Evolutionary conservation across 2,797 vertebrate species (phyloP).

Genomic region (Caiman crocodilus): DNA sequence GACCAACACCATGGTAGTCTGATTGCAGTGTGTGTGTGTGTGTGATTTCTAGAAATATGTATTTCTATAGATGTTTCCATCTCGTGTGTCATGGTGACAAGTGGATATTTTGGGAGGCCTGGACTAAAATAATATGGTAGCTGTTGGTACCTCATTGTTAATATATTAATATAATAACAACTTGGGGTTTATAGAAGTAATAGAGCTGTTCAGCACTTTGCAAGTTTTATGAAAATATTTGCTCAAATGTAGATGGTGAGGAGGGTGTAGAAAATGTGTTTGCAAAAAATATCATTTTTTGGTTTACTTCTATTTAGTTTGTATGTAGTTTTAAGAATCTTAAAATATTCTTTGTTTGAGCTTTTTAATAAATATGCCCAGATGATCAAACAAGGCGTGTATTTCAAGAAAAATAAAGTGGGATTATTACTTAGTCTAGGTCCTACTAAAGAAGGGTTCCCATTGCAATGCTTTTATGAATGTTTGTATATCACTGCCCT

Average conservation of each 20-base stretch:
- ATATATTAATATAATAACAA: background rate
- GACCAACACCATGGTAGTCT: background rate
- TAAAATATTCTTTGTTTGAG: background rate
- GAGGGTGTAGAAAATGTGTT: background rate
- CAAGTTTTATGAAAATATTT: background rate
- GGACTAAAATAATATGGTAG: too few species aligned
- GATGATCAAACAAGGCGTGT: background rate
- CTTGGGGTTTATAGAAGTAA: conserved; percentile 5
- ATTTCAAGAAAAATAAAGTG: background rate
- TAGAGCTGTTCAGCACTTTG: background rate
- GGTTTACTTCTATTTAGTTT: too few species aligned
- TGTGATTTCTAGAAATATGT: background rate
- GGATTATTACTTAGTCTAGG: background rate
- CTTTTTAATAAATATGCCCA: background rate
- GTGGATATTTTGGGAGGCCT: background rate
- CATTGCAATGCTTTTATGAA: background rate
- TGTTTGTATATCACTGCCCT: background rate
- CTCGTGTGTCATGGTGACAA: background rate
- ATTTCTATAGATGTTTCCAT: background rate
- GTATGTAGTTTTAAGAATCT: too few species aligned
- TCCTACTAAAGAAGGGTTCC: background rate
- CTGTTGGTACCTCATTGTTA: too few species aligned
- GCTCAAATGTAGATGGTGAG: background rate
- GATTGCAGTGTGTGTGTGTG: background rate
- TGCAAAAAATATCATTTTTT: background rate